phyloP scores from a whole-genome alignment of 2,797 vertebrate species.

The Cuniculus paca region DNA sequence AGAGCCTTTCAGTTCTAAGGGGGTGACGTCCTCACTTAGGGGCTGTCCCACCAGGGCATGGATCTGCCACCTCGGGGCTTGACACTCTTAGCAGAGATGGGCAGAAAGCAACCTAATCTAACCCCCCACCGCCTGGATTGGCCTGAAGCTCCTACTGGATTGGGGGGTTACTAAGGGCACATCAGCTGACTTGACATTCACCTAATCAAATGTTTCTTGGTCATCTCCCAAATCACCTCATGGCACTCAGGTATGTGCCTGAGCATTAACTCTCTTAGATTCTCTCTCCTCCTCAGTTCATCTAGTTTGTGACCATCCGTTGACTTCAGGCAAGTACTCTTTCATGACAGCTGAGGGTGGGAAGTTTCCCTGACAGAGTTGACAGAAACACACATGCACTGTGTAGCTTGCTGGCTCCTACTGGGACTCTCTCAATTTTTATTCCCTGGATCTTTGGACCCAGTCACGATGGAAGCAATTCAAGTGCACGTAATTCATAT shows the following conservation, averaged over 20 bases:
- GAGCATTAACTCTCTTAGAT: background rate
- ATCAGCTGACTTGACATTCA: rapidly evolving
- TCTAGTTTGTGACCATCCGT: background rate
- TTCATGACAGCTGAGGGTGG: rapidly evolving
- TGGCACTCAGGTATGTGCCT: background rate
- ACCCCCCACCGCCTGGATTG: background rate
- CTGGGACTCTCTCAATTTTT: background rate
- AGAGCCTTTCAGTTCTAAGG: rapidly evolving
- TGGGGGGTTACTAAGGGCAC: background rate
- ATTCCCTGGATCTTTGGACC: rapidly evolving
- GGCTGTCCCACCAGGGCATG: rapidly evolving
- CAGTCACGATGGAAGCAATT: rapidly evolving
- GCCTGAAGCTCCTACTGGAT: background rate
- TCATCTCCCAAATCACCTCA: background rate
- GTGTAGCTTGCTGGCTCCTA: rapidly evolving
- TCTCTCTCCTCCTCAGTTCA: background rate
- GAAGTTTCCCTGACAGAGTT: rapidly evolving
- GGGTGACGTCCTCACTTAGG: rapidly evolving
- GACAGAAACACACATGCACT: rapidly evolving
- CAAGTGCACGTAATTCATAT: rapidly evolving
- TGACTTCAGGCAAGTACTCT: background rate
- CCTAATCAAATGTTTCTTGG: background rate
- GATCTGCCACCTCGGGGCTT: background rate
- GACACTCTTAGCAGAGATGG: background rate
- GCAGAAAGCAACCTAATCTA: no score